Conservation (phyloP, 2,113 vertebrate species). For the human region GRCh38 chr3:69616001-69616500, state of each 20-base stretch:
- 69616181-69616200: neutral
- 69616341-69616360: neutral
- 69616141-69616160: neutral
- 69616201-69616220: neutral
- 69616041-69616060: neutral
- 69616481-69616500: neutral
- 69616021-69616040: neutral
- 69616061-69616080: neutral
- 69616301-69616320: neutral
- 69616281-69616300: neutral
- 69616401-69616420: neutral
- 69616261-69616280: neutral
- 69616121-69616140: neutral
- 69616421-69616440: neutral
- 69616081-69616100: neutral
- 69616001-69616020: neutral
- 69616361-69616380: neutral
- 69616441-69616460: neutral
- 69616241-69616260: neutral
- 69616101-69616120: neutral
- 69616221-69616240: neutral
- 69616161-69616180: neutral
- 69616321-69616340: neutral
- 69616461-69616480: neutral
- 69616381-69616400: neutral